Evolutionary conservation across 2,888 invertebrate species (phyloP).

Genomic region (Lochmaea crataegi): DNA sequence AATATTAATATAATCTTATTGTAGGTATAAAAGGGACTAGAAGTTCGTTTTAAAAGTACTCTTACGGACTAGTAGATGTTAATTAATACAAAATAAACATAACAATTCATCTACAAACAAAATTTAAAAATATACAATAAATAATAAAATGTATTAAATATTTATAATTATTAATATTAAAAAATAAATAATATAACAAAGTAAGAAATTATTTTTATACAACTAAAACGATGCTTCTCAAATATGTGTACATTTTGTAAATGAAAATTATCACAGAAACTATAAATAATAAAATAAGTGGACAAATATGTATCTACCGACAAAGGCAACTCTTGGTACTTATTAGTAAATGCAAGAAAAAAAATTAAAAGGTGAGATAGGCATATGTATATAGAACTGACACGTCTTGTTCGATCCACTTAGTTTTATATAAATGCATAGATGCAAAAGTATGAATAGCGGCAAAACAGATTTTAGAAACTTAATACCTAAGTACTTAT

Average conservation of each 20-base stretch:
- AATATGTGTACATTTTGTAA: neutral
- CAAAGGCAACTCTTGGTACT: conserved; percentile 36
- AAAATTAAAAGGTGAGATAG: conserved; percentile 10
- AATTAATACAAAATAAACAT: conserved; percentile 12
- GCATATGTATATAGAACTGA: conserved; percentile 2
- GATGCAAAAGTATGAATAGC: neutral
- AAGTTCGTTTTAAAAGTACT: conserved; percentile 22
- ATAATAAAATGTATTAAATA: neutral
- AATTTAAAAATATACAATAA: neutral
- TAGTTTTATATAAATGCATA: neutral
- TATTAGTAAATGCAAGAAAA: conserved; percentile 22
- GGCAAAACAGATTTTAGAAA: no score
- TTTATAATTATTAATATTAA: neutral
- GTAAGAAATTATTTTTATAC: neutral
- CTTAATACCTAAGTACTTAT: no score
- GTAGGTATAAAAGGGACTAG: conserved; percentile 43
- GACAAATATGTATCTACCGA: conserved; percentile 11
- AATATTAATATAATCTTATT: no score
- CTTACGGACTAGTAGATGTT: conserved; percentile 23
- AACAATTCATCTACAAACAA: neutral
- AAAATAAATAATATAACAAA: conserved; percentile 1
- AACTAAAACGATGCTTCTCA: conserved; percentile 8
- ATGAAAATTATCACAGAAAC: conserved; percentile 31
- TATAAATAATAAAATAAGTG: conserved; percentile 19
- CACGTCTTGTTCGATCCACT: neutral